Percentiles rank a stretch among this genome's conserved stretches.
Conservation (phyloP, 1,140 invertebrate genomes). For the Lethocerus indicus region DNA sequence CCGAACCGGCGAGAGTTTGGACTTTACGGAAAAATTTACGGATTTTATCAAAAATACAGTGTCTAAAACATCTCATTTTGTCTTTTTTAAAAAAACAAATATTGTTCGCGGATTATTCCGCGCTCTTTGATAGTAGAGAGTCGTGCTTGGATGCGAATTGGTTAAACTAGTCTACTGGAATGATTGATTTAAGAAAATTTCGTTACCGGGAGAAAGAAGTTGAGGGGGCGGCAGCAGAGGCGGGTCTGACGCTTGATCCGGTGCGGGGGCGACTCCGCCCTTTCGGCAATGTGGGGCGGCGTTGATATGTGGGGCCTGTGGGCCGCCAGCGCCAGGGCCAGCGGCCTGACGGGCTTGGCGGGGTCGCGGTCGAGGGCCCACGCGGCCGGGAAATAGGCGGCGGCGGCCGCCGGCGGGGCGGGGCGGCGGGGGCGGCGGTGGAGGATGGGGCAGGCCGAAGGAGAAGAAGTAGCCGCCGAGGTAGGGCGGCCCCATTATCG, state of each 20-base stretch:
- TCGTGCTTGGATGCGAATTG: neutral
- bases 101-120: neutral
- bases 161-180: neutral
- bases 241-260: neutral
- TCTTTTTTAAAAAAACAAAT: neutral
- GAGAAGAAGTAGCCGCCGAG: slow-evolving; percentile 7
- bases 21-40: no score
- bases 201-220: no score
- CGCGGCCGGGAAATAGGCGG: neutral
- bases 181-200: neutral
- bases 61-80: neutral
- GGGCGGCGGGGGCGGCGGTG: slow-evolving; percentile 7
- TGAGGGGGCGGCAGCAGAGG: no score
- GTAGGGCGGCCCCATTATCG: slow-evolving; percentile 5
- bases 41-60: no score
- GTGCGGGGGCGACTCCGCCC: neutral
- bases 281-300: slow-evolving; percentile 1
- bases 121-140: neutral
- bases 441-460: slow-evolving; percentile 1
- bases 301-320: neutral
- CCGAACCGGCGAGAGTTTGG: no score
- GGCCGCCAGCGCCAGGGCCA: no score
- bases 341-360: no score
- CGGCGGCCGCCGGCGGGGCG: slow-evolving; percentile 6
- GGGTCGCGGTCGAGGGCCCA: slow-evolving; percentile 9